Evolutionary conservation across 2,113 vertebrate genomes (phyloP).

Genomic region (Paramisgurnus dabryanus): DNA sequence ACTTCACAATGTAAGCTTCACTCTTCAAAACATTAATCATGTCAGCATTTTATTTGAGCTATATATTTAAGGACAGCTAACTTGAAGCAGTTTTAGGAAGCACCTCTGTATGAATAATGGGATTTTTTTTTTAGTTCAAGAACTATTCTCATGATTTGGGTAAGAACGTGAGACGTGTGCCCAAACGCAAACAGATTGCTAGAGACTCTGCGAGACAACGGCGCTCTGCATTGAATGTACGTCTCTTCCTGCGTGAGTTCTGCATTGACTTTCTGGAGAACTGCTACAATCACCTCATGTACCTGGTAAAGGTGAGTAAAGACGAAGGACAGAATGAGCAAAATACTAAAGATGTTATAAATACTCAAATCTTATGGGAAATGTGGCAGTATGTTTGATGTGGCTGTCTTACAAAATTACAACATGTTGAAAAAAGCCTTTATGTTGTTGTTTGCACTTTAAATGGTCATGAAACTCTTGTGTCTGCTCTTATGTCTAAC

Average conservation of each 20-base stretch:
- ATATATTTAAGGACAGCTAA: not conserved
- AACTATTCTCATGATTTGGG: conserved; percentile 87
- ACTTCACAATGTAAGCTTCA: conserved; percentile 83
- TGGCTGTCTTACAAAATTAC: too few species aligned
- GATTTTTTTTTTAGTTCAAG: conserved; percentile 76
- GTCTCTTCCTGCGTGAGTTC: conserved; percentile 88
- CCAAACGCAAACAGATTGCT: conserved; percentile 77
- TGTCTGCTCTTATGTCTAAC: too few species aligned
- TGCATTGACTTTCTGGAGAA: conserved; percentile 90
- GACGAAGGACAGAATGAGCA: too few species aligned
- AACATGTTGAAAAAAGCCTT: too few species aligned
- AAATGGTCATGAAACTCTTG: too few species aligned
- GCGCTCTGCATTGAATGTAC: conserved; percentile 87
- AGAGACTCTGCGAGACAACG: conserved; percentile 72
- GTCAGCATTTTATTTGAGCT: not conserved
- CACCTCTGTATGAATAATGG: not conserved
- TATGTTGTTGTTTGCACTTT: too few species aligned
- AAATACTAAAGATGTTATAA: too few species aligned
- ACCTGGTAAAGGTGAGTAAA: conserved; percentile 86
- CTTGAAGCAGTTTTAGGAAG: not conserved
- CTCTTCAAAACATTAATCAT: not conserved
- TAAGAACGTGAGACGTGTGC: conserved; percentile 81
- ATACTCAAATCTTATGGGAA: too few species aligned
- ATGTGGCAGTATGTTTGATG: too few species aligned
- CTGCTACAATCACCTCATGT: conserved; percentile 96